Conservation (phyloP, 2,113 vertebrate species). For the Hemibagrus wyckioides region DNA sequence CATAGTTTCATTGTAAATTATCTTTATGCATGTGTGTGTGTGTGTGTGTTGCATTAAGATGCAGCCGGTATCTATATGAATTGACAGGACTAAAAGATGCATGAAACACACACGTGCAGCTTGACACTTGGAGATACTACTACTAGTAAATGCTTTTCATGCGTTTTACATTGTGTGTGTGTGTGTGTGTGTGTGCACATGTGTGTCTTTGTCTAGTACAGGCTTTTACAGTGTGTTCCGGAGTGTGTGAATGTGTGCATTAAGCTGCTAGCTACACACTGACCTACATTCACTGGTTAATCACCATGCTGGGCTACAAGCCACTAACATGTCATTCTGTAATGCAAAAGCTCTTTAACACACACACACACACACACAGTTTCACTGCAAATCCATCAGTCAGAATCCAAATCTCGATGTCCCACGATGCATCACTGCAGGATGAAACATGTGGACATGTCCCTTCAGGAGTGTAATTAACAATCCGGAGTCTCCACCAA, state of each 20-base stretch:
- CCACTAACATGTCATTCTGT: conserved; percentile 32
- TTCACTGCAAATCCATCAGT: conserved; percentile 6
- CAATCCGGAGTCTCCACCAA: neutral
- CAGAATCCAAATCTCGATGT: neutral
- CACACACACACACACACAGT: neutral
- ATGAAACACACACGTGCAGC: neutral
- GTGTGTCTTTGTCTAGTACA: conserved; percentile 10
- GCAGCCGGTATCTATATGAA: conserved; percentile 21
- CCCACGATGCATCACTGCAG: conserved; percentile 25
- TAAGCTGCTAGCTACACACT: conserved; percentile 38
- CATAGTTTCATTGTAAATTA: neutral
- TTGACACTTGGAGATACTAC: neutral
- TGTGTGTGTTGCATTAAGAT: conserved; percentile 21
- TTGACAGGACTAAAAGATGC: neutral
- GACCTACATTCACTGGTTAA: conserved; percentile 50
- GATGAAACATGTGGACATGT: conserved; percentile 1
- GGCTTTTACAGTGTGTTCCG: neutral
- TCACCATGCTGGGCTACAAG: conserved; percentile 40
- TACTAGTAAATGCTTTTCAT: neutral
- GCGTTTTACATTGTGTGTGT: neutral
- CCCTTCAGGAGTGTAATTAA: neutral
- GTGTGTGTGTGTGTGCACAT: conserved; percentile 22
- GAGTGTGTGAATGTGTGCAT: neutral
- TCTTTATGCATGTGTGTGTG: conserved; percentile 20
- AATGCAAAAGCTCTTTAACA: conserved; percentile 8